Evolutionary conservation across 1,140 invertebrate species (phyloP), one percentile per base, ranked within the genome.

Genomic region (Drosophila subpulchrella): DNA sequence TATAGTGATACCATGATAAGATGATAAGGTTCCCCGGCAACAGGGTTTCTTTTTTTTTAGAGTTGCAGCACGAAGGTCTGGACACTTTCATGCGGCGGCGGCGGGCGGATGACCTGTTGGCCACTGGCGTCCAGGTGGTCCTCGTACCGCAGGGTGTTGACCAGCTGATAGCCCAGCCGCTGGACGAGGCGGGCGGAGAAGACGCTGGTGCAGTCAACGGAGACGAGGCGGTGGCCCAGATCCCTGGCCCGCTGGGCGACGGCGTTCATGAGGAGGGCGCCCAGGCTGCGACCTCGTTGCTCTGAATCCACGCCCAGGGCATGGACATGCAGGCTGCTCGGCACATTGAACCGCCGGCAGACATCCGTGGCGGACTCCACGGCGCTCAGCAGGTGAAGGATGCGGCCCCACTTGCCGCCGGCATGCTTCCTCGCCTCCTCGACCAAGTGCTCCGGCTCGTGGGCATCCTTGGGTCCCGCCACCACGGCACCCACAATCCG

Each of bases 131-230:
- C 77, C 38, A 58, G 51, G 15, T 84, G 85, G 3, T 78, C 59
- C 0, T n/a, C 51, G 42, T 77, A 91, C 34, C 62, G 62, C 3
- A 81, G 4, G 2, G 53, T 42, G 46, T 78, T 72, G 17, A 81
- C 38, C 27, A 78, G 57, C 12, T 90, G 60, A 42, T 62, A 84
- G 42, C 65, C 67, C 6, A 91, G 34, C 0, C 81, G 76, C 13
- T 75, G 36, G 42, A 72, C 41, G 10, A 91, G 32, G 0, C 65
- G 59, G 8, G 77, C 72, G 5, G 84, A 90, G 50, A 84, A 91
- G 34, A 75, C 15, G 34, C 84, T 91, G 15, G 79, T 83, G 55
- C 90, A 91, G 61, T 91, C 90, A 15, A 39, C 41, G 46, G 68
- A 68, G 7, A 91, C 50, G 20, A 90, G 50, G 0, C 44, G 78